These are phyloP conservation scores for Clunio marinus DNA, from an alignment of 2,888 invertebrate species.

Conservation along the genomic window DNA sequence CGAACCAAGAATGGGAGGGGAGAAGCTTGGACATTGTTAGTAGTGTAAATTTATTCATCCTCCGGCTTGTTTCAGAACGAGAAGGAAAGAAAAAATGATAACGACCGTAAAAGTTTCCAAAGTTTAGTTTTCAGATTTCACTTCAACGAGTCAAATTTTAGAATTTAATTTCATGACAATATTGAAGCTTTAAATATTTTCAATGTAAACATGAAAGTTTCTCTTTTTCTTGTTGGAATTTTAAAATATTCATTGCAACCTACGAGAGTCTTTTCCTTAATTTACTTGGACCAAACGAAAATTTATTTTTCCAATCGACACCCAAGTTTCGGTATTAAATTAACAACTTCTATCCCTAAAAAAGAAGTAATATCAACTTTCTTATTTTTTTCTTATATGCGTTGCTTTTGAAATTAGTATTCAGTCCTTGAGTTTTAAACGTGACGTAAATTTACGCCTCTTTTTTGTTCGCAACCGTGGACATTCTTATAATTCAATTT, in stretches of 20 bases:
- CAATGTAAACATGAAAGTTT: neutral
- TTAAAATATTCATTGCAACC: neutral
- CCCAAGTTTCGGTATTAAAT: neutral
- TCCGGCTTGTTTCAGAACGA: neutral
- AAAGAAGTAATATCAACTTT: neutral
- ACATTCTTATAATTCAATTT: slow-evolving; percentile 8
- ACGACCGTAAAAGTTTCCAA: too few species aligned
- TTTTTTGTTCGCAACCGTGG: neutral
- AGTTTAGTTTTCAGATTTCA: too few species aligned
- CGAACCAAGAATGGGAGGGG: too few species aligned
- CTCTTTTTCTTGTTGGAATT: neutral
- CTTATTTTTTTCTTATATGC: too few species aligned
- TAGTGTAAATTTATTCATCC: slow-evolving; percentile 5
- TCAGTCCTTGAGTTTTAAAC: slow-evolving; percentile 2
- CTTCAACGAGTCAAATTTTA: too few species aligned
- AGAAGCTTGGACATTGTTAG: slow-evolving; percentile 3
- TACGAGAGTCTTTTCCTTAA: too few species aligned
- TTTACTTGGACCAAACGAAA: too few species aligned
- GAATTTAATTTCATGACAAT: too few species aligned
- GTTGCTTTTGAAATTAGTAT: neutral
- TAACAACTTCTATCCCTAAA: neutral
- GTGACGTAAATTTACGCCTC: slow-evolving; percentile 7
- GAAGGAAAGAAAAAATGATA: too few species aligned
- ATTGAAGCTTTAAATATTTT: too few species aligned
- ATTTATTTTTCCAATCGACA: slow-evolving; percentile 1